Base-by-base conservation (phyloP, 1,140 invertebrate genomes). In the Orchesella cincta region DNA sequence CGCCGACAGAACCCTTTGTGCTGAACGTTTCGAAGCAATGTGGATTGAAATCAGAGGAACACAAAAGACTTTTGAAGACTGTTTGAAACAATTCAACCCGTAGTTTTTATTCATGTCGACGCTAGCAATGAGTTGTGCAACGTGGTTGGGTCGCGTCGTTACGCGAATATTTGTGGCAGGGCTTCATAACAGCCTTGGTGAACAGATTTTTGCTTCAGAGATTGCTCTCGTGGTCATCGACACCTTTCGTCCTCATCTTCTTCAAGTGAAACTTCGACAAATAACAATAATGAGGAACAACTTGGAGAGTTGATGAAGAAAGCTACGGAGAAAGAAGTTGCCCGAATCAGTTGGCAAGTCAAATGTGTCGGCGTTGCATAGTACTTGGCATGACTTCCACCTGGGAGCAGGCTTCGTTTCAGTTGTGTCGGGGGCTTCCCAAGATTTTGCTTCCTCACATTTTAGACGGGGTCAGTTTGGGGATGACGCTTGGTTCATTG, bases 401-500 rank as follows among this genome's bases (percentile, higher is more conserved):
- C 31, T 80, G n/a, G 79, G 79, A 20, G 76, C 79, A 28, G 76
- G 79, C 81, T 89, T 94, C 84, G 88, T 94, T 35, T 93, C 93
- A 62, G 93, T 93, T 67, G 93, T 94, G 57, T 94, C 93, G 87
- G 94, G 94, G 57, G 95, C 96, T 86, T 93, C 94, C 12, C 96
- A 96, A 88, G 93, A 95, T 85, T 92, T 93, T 85, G 89, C 89
- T 78, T 89, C 91, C 79, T 89, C 90, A 80, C 91, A 91, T 85
- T 88, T 93, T 70, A 90, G 91, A 84, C 93, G 93, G 85, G 94
- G 94, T 85, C 94, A 95, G 84, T 98, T 95, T 85, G 97, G 97
- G 73, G 97, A 98, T 86, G 97, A 98, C 88, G 94, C 96, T 57
- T 98, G 94, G 92, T 98, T 98, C 87, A 91, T 93, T 81, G 91